Evolutionary conservation across 2,113 vertebrate genomes (phyloP), one percentile per base, ranked within the genome.

Genomic region (Centropristis striata): DNA sequence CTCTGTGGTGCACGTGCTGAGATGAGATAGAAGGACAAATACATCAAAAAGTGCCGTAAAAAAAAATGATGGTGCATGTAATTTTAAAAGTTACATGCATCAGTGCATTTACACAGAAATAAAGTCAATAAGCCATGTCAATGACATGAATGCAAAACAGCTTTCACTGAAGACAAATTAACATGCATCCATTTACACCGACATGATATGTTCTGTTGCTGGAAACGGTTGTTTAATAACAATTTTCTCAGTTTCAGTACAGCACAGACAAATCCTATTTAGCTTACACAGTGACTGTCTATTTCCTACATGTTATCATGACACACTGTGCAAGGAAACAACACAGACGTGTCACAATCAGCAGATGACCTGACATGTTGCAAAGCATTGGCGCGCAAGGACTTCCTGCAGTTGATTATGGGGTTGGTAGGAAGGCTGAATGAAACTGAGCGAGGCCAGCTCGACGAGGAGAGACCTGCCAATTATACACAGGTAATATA

Each of bases 391-490:
- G 73, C 39, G 80, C 58, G 27, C 80, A 44, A 76, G 23, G 60
- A 93, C 92, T 93, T 94, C 92, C 92, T 94, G 85, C 74, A 44
- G 71, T 61, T 94, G 90, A 95, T 94, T 93, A 93, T 46, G 66
- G 93, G 93, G 85, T 93, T 91, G 79, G 81, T 75, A 23, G 60
- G 53, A 72, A 75, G 53, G 65, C 67, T 86, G 82, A 91, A 86
- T 79, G 84, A 88, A 87, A 81, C 78, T 8, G 50, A 70, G 72
- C 32, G 23, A 58, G 46, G 84, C 81, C 84, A 78, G 74, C 71
- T 44, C 57, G 64, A 88, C 88, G 64, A 75, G 66, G 82, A 80
- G 27, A 90, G 76, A 92, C 85, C 83, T 92, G 88, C 88, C 90
- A 91, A 92, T 93, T 93, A 92, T 18, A 78, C 41, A n/a, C 81